phyloP scores from a whole-genome alignment of 2,797 vertebrate species.

The Gila robusta region DNA sequence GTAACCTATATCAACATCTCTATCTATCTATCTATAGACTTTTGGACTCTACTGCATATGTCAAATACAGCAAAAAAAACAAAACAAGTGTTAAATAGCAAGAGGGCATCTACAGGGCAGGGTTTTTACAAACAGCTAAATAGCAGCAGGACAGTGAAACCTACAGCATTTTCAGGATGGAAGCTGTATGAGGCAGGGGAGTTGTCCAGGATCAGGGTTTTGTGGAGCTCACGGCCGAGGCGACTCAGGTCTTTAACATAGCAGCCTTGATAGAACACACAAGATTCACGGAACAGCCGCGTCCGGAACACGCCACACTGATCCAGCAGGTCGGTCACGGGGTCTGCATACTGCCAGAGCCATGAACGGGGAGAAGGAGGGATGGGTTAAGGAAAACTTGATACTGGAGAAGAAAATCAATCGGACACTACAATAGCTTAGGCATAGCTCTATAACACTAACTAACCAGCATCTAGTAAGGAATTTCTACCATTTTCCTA shows the following conservation, averaged over 20 bases:
- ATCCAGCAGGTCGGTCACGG: slow-evolving; percentile 90
- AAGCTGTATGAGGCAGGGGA: slow-evolving; percentile 94
- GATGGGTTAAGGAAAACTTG: slow-evolving; percentile 30
- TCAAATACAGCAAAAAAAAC: neutral
- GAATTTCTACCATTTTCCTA: neutral
- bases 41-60: neutral
- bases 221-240: slow-evolving; percentile 88
- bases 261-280: slow-evolving; percentile 94
- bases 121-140: slow-evolving; percentile 1
- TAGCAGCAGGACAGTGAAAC: slow-evolving; percentile 60
- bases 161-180: slow-evolving; percentile 92
- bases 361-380: slow-evolving; percentile 13
- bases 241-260: slow-evolving; percentile 93
- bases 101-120: neutral
- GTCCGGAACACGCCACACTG: slow-evolving; percentile 85
- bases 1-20: no score
- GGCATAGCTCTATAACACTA: neutral
- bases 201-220: slow-evolving; percentile 92
- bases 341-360: slow-evolving; percentile 87
- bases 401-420: neutral
- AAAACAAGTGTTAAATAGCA: neutral
- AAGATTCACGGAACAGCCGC: slow-evolving; percentile 90
- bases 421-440: neutral
- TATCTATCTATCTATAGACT: no score
- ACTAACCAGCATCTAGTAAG: slow-evolving; percentile 26